Base-by-base conservation (phyloP, 2,888 invertebrate species). In the Malachius bipustulatus region DNA sequence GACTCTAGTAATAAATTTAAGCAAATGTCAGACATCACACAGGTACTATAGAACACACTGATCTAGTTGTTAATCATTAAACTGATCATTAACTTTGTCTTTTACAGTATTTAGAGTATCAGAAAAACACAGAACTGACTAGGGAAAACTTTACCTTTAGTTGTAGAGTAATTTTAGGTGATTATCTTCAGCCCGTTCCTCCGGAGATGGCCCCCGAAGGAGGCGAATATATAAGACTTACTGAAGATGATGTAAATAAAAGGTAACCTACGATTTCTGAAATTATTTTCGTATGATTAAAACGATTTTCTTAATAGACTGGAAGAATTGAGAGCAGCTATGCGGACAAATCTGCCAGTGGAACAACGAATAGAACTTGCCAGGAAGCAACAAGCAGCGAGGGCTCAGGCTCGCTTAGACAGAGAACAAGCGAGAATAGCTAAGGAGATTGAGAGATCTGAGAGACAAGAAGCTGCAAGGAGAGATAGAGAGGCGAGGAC, bases 91-190 rank as follows among this genome's bases (percentile, higher is more conserved):
- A 19, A 19, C n/a, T 19, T 8, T 19, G 6, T 19, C 38, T 41
- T 42, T 60, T 63, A 14, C 66, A 87, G 82, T 82, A 82, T 63
- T 65, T 91, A 54, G 82, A 85, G 37, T 62, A 62, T 45, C 63
- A 63, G 45, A 61, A 62, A 44, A 69, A 67, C 36, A 63, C 63
- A 3, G 80, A 80, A 48, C 62, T 94, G 36, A 77, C 76, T 2
- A 71, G 80, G 13, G 89, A 91, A 43, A 84, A 93, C 66, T 96
- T 96, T 64, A 89, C 85, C 42, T 94, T 91, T 66, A 89, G 84
- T 50, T 82, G 89, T 28, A 81, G 87, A 44, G 74, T 82, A 2
- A 75, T 91, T 42, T 74, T 96, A 26, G 97, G 97, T 2, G 89
- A 90, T 44, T 96, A 91, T 60, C 66, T 90, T 31, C 89, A 93